These are phyloP conservation scores for Pseudomyrmex flavicornis DNA, from an alignment of 1,140 invertebrate genomes.

Conservation along the genomic window DNA sequence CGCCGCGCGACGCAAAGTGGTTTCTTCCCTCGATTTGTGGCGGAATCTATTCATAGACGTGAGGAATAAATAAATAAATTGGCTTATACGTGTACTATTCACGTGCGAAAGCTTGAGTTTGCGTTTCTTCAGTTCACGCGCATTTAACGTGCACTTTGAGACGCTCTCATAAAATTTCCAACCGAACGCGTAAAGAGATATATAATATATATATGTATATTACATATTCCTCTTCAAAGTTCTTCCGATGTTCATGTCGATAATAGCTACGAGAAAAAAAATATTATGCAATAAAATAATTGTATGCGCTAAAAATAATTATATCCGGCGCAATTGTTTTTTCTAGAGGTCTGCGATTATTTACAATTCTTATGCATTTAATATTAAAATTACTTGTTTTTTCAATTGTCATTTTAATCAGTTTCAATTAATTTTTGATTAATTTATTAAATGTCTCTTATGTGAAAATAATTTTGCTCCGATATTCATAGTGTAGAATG, in stretches of 20 bases:
- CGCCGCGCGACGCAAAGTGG: conserved; percentile 50
- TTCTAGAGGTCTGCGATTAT: background rate
- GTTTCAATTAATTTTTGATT: background rate
- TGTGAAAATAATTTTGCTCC: background rate
- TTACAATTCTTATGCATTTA: background rate
- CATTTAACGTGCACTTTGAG: conserved; percentile 68
- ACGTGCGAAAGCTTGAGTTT: conserved; percentile 62
- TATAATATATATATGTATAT: no score
- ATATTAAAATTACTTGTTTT: background rate
- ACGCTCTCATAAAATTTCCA: conserved; percentile 60
- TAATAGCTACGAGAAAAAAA: background rate
- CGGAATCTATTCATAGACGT: conserved; percentile 70
- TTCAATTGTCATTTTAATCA: background rate
- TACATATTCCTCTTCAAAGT: no score
- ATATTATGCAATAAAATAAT: background rate
- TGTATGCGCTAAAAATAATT: background rate
- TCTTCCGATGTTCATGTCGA: conserved; percentile 50
- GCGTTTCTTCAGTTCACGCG: conserved; percentile 36
- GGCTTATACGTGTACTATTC: conserved; percentile 65
- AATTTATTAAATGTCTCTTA: background rate
- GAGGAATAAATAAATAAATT: conserved; percentile 79
- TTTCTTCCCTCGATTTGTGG: conserved; percentile 68
- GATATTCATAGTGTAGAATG: background rate
- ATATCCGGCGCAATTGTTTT: background rate
- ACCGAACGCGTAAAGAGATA: no score